phyloP scores from a whole-genome alignment of 2,888 invertebrate species.

The Volucella inanis region DNA sequence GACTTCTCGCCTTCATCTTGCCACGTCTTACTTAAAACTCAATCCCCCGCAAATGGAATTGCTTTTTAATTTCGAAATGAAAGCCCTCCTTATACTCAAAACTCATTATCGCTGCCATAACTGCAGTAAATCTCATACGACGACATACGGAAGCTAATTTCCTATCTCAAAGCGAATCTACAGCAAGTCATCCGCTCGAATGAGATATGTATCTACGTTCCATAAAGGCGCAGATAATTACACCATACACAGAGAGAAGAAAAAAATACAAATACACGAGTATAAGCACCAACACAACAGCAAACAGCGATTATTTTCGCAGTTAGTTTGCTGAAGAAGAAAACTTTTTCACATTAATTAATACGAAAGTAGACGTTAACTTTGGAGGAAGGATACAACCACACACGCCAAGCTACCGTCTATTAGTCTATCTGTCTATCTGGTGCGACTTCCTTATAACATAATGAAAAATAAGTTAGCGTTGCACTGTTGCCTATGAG shows the following conservation, averaged over 20 bases:
- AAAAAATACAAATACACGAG: constrained; percentile 4
- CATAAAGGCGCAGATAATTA: constrained; percentile 61
- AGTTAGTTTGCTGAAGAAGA: constrained; percentile 60
- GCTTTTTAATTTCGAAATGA: constrained; percentile 34
- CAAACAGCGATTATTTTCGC: constrained; percentile 73
- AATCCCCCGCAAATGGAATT: not conserved
- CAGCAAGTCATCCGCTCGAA: constrained; percentile 50
- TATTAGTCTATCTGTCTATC: not conserved
- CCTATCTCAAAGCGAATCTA: constrained; percentile 36
- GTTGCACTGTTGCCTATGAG: constrained; percentile 20
- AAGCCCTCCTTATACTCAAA: constrained; percentile 51
- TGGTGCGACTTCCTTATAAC: constrained; percentile 1
- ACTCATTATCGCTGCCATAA: constrained; percentile 60
- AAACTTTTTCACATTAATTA: constrained; percentile 71
- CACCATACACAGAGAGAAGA: constrained; percentile 27
- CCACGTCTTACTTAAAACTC: not conserved
- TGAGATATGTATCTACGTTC: constrained; percentile 25
- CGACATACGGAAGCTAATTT: constrained; percentile 68
- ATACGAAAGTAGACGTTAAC: constrained; percentile 41
- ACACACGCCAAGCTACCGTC: not conserved
- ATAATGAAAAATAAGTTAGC: constrained; percentile 63
- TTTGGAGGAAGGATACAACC: constrained; percentile 21
- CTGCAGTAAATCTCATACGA: constrained; percentile 31
- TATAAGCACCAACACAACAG: constrained; percentile 11
- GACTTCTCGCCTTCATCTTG: no score